These are phyloP conservation scores for Dichetophora obliterata DNA, from an alignment of 2,888 invertebrate species.

Conservation along the genomic window DNA sequence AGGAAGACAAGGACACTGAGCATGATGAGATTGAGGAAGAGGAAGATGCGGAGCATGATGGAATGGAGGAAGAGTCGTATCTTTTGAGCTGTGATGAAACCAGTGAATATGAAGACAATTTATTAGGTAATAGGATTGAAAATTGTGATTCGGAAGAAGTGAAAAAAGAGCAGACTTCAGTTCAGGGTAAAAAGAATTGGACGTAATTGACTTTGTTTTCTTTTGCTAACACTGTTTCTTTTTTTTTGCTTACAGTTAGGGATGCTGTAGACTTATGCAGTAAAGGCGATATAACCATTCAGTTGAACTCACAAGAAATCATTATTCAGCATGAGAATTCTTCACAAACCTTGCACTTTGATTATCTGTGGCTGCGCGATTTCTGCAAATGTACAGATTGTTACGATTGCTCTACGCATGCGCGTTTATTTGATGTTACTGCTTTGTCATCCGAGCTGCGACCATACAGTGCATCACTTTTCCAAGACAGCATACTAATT, in stretches of 20 bases:
- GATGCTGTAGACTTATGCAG: not conserved
- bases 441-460: not conserved
- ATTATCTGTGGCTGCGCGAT: slow-evolving; percentile 41
- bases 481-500: slow-evolving; percentile 35
- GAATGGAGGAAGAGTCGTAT: not conserved
- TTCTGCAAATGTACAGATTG: slow-evolving; percentile 41
- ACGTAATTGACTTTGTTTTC: not conserved
- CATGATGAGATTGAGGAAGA: not conserved
- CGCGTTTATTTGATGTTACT: slow-evolving; percentile 17
- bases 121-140: not conserved
- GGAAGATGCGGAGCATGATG: not conserved
- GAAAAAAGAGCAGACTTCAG: not conserved
- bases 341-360: not conserved
- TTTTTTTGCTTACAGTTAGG: not conserved
- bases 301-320: slow-evolving; percentile 29
- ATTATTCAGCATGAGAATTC: slow-evolving; percentile 23
- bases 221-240: not conserved
- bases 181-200: not conserved
- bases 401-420: slow-evolving; percentile 1
- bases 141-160: not conserved
- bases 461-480: slow-evolving; percentile 38
- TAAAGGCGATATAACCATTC: slow-evolving; percentile 7
- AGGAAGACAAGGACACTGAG: not conserved
- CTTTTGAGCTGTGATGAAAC: not conserved
- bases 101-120: not conserved